phyloP scores from a whole-genome alignment of 2,888 invertebrate genomes.

The Cephus pulcher region DNA sequence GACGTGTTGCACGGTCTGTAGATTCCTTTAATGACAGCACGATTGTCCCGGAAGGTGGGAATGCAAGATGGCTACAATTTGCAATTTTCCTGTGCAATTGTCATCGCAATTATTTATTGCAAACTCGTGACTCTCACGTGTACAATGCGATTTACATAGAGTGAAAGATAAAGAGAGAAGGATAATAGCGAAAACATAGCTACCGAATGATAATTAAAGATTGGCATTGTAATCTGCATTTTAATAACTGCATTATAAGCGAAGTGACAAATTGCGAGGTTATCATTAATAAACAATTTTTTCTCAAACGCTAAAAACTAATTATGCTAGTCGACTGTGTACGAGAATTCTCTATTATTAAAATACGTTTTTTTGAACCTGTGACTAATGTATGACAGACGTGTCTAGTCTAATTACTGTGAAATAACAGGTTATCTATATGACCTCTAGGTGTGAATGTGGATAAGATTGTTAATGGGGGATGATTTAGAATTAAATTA shows the following conservation, averaged over 20 bases:
- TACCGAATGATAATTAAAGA: background rate
- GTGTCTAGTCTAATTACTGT: background rate
- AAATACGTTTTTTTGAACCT: background rate
- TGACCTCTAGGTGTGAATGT: background rate
- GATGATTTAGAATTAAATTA: background rate
- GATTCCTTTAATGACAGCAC: background rate
- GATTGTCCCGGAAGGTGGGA: background rate
- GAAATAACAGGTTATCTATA: background rate
- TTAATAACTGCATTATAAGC: background rate
- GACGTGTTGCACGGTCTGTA: background rate
- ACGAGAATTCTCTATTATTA: background rate
- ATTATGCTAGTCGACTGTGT: background rate
- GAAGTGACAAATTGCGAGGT: background rate
- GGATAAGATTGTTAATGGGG: background rate
- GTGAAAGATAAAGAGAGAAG: background rate
- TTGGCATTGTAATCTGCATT: background rate
- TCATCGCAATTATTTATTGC: background rate
- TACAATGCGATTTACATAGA: background rate
- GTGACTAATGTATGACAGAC: background rate
- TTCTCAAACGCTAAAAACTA: background rate
- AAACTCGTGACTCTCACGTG: background rate
- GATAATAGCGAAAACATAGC: background rate
- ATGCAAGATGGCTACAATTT: background rate
- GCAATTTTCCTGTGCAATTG: background rate
- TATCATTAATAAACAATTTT: too few species aligned